These are phyloP conservation scores for Paedocypris micromegethes DNA, from an alignment of 2,797 vertebrate species.

Conservation along the genomic window DNA sequence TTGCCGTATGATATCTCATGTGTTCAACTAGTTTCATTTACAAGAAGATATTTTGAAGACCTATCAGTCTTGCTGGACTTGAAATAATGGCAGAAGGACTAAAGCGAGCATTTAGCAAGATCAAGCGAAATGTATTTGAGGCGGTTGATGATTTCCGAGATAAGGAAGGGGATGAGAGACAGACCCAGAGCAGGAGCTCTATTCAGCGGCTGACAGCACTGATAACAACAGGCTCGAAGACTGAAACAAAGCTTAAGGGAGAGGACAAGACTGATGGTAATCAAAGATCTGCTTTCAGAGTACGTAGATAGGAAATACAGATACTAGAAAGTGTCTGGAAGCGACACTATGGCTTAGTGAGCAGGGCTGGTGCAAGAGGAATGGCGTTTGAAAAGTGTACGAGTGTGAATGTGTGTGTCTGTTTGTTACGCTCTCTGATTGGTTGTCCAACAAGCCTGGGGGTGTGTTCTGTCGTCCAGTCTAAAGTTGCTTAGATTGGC, in stretches of 20 bases:
- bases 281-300: background rate
- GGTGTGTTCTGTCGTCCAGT: no score
- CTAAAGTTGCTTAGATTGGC: no score
- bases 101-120: slow-evolving; percentile 23
- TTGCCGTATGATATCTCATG: background rate
- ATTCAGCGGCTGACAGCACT: slow-evolving; percentile 1
- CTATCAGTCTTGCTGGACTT: background rate
- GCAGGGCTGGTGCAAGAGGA: no score
- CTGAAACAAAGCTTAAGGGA: background rate
- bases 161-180: slow-evolving; percentile 14
- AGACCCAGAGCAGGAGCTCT: slow-evolving; percentile 4
- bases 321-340: no score
- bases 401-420: no score
- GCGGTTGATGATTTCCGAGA: slow-evolving; percentile 11
- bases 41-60: background rate
- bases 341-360: no score
- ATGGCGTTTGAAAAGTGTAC: no score
- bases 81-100: slow-evolving; percentile 32
- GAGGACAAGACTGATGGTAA: slow-evolving; percentile 5
- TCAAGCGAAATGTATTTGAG: slow-evolving; percentile 29
- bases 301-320: background rate
- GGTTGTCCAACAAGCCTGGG: no score
- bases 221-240: slow-evolving; percentile 11
- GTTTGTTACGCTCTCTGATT: no score
- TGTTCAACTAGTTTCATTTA: background rate